These are phyloP conservation scores for Protosalanx chinensis DNA, from an alignment of 2,797 vertebrate species.

Conservation along the genomic window DNA sequence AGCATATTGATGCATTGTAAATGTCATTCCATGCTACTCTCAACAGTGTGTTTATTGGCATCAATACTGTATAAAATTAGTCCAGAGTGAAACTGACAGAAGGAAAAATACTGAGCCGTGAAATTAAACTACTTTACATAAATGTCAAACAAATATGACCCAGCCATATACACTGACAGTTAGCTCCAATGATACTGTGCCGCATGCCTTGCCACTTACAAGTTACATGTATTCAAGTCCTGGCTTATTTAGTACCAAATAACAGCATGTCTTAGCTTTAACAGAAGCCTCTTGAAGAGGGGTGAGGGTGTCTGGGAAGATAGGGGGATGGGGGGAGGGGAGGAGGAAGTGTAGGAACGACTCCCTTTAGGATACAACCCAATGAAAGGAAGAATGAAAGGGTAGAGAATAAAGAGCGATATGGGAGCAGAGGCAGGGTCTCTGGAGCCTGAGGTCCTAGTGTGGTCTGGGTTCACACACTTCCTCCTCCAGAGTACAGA, in stretches of 20 bases:
- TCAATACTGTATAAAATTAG: background rate
- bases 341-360: background rate
- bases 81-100: background rate
- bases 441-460: conserved; percentile 6
- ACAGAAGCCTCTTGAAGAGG: background rate
- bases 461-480: conserved; percentile 3
- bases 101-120: background rate
- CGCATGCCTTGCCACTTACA: background rate
- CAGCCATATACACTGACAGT: background rate
- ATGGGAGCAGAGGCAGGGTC: conserved; percentile 9
- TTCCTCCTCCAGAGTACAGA: background rate
- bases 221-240: background rate
- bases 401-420: background rate
- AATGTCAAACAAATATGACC: background rate
- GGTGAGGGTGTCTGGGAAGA: background rate
- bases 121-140: background rate
- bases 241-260: background rate
- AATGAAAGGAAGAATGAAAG: background rate
- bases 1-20: background rate
- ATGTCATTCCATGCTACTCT: background rate
- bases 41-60: background rate
- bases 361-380: background rate
- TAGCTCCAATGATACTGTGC: background rate
- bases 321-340: background rate
- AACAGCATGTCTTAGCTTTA: background rate